phyloP scores from a whole-genome alignment of 92 coral and sea anemone species.

The Epizoanthus illoricatus region DNA sequence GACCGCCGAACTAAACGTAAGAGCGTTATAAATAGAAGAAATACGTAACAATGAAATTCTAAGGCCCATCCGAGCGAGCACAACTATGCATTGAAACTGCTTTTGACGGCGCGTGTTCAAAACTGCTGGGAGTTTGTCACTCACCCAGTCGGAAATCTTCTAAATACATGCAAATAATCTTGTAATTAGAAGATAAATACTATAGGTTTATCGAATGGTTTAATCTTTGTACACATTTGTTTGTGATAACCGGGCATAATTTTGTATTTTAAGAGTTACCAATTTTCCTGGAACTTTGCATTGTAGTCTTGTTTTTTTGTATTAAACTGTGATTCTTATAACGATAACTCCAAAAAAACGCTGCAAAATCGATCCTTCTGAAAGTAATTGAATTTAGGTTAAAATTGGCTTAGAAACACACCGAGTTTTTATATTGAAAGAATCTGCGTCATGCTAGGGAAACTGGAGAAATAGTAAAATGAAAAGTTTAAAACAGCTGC shows the following conservation, averaged over 20 bases:
- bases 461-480: constrained; percentile 10
- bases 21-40: not conserved
- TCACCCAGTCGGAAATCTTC: constrained; percentile 32
- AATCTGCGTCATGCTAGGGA: constrained; percentile 17
- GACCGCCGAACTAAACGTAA: constrained; percentile 1
- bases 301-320: not conserved
- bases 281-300: not conserved
- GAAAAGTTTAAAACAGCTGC: not conserved
- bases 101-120: constrained; percentile 21
- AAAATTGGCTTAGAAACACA: constrained; percentile 5
- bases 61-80: constrained; percentile 11
- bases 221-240: constrained; percentile 37
- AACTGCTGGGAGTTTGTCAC: constrained; percentile 31
- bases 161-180: constrained; percentile 30
- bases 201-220: constrained; percentile 37
- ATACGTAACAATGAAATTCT: constrained; percentile 6
- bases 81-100: constrained; percentile 18
- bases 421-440: constrained; percentile 17
- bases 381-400: not conserved
- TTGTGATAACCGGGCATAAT: constrained; percentile 26
- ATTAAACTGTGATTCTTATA: not conserved
- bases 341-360: not conserved
- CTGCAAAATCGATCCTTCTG: not conserved
- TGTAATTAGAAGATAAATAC: constrained; percentile 43
- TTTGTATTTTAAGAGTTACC: constrained; percentile 15